Percentiles rank a stretch among this genome's conserved stretches.
These are phyloP conservation scores for Nephrotoma guestfalica DNA, from an alignment of 2,888 invertebrate species.

Conservation along the genomic window DNA sequence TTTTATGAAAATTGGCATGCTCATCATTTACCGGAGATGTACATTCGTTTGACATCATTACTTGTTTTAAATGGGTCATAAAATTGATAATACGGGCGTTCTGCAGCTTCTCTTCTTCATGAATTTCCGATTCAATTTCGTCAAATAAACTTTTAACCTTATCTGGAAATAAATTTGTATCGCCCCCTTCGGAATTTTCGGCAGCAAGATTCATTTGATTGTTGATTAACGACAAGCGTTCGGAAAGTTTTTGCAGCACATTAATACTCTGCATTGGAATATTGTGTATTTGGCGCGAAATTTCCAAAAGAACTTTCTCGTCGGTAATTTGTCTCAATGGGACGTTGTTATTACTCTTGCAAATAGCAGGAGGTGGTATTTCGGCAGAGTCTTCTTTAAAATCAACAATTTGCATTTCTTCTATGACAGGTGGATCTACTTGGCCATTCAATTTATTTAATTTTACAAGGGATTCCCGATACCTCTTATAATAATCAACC, in stretches of 20 bases:
- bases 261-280: background rate
- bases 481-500: constrained; percentile 6
- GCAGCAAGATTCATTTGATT: background rate
- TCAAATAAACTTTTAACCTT: background rate
- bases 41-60: background rate
- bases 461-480: constrained; percentile 8
- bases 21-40: background rate
- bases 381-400: background rate
- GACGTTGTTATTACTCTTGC: background rate
- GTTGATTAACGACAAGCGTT: background rate
- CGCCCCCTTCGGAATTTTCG: background rate
- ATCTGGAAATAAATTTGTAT: background rate
- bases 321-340: background rate
- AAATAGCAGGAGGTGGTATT: background rate
- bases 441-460: constrained; percentile 8
- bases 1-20: background rate
- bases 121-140: background rate
- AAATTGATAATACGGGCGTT: background rate
- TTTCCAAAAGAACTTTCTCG: background rate
- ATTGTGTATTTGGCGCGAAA: background rate
- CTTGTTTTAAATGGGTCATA: background rate
- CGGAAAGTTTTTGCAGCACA: background rate
- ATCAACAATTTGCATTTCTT: constrained; percentile 9
- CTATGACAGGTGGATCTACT: background rate
- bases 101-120: background rate